phyloP scores from a whole-genome alignment of 2,888 invertebrate species.

The Junonia oenone region DNA sequence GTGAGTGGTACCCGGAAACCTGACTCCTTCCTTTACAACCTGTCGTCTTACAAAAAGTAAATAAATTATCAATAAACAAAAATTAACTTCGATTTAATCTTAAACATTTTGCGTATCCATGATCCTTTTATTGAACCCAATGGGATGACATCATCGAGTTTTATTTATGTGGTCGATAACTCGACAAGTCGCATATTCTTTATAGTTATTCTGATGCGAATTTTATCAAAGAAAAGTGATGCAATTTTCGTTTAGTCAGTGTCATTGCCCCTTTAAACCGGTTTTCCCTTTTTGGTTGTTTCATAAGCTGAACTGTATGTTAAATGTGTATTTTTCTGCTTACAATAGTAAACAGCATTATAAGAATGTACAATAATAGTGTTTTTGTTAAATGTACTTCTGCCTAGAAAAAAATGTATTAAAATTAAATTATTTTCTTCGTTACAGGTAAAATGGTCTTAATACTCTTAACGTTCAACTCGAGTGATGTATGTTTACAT shows the following conservation, averaged over 20 bases:
- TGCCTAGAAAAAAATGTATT: background rate
- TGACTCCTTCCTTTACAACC: too few relatives aligned
- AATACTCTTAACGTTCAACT: too few relatives aligned
- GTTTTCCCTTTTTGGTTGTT: conserved; percentile 37
- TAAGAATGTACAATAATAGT: background rate
- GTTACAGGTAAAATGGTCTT: conserved; percentile 13
- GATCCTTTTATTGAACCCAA: background rate
- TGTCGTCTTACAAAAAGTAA: too few relatives aligned
- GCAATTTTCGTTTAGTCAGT: conserved; percentile 58
- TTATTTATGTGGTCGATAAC: conserved; percentile 34
- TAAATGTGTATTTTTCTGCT: background rate
- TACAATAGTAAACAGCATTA: background rate
- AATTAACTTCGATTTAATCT: too few relatives aligned
- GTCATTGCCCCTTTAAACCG: conserved; percentile 58
- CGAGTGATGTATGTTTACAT: background rate
- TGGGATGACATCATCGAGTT: background rate
- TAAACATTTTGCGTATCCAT: background rate
- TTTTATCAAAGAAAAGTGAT: conserved; percentile 47
- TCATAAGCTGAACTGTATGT: conserved; percentile 5
- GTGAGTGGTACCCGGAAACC: too few relatives aligned
- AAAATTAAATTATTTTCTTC: background rate
- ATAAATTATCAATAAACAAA: too few relatives aligned
- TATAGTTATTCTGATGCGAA: conserved; percentile 41
- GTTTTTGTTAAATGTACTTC: background rate
- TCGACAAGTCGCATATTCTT: conserved; percentile 45